Evolutionary conservation across 1,140 invertebrate species (phyloP).

Genomic region (Potamilus streckersoni): DNA sequence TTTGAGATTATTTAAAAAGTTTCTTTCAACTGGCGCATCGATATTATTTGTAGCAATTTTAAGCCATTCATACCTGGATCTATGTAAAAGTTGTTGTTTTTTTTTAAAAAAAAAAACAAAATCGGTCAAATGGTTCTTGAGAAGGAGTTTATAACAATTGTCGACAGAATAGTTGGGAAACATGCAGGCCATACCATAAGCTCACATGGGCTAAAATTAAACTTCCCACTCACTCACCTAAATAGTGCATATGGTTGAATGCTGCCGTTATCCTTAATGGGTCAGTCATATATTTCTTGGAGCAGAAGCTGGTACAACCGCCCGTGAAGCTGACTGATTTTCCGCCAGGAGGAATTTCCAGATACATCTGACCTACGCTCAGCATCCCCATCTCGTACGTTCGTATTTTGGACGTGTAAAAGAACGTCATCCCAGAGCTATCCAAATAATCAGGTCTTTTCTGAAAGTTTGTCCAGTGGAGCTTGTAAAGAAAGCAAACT

Average conservation of each 20-base stretch:
- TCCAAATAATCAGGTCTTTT: conserved; percentile 24
- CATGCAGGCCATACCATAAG: too few species aligned
- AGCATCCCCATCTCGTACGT: conserved; percentile 30
- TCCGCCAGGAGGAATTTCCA: conserved; percentile 33
- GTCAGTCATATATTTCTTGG: conserved; percentile 17
- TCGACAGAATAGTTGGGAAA: too few species aligned
- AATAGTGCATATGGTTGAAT: conserved; percentile 48
- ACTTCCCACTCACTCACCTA: conserved; percentile 23
- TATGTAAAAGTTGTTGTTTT: too few species aligned
- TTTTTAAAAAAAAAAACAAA: too few species aligned
- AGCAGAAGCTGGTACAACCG: conserved; percentile 30
- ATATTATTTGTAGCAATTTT: too few species aligned
- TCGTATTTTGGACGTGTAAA: conserved; percentile 27
- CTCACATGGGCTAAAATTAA: too few species aligned
- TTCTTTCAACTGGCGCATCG: too few species aligned
- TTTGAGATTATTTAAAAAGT: too few species aligned
- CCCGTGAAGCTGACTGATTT: conserved; percentile 10
- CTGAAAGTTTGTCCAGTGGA: conserved; percentile 49
- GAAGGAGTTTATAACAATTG: too few species aligned
- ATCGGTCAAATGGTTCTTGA: too few species aligned
- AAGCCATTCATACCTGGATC: too few species aligned
- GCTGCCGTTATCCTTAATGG: conserved; percentile 36
- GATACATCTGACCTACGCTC: conserved; percentile 35
- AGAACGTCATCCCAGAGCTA: conserved; percentile 40
- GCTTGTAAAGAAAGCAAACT: conserved; percentile 14